A percentile compares a stretch with the other conserved stretches of the same genome.
These are phyloP conservation scores for human DNA, from an alignment of 2,113 vertebrate genomes.

Conservation along the genomic window GRCh38 chr5:50656001-50656500, in stretches of 20 bases:
- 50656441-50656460: too few relatives aligned
- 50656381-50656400: too few relatives aligned
- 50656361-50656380: too few relatives aligned
- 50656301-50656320: background rate
- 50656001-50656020: background rate
- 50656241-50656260: background rate
- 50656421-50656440: too few relatives aligned
- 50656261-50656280: background rate
- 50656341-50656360: too few relatives aligned
- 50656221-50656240: background rate
- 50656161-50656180: conserved; percentile 7
- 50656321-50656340: background rate
- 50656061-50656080: background rate
- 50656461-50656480: too few relatives aligned
- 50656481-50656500: too few relatives aligned
- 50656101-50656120: background rate
- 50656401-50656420: too few relatives aligned
- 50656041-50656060: background rate
- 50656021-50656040: background rate
- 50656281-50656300: background rate
- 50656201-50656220: background rate
- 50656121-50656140: background rate
- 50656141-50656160: background rate
- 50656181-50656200: background rate
- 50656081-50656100: background rate